phyloP scores from a whole-genome alignment of 2,888 invertebrate species.

The Diadegma fenestrale region DNA sequence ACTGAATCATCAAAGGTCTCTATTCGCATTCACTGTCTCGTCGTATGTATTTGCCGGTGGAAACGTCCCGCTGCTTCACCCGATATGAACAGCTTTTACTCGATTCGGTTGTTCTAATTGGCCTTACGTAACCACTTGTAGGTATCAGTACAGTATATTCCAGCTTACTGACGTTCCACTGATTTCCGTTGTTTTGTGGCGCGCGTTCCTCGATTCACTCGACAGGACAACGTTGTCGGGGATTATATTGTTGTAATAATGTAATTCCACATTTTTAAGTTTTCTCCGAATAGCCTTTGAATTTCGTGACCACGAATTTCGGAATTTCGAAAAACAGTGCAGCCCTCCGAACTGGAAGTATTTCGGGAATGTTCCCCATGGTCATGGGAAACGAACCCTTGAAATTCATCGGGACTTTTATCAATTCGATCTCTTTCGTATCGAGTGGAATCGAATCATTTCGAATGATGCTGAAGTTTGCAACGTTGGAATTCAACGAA shows the following conservation, averaged over 20 bases:
- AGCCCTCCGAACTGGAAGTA: neutral
- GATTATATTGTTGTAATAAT: neutral
- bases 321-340: too few species aligned
- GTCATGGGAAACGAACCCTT: neutral
- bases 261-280: neutral
- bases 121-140: constrained; percentile 8
- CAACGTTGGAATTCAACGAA: too few species aligned
- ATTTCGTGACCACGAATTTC: too few species aligned
- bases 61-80: neutral
- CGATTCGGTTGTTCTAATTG: constrained; percentile 4
- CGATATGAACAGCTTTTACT: constrained; percentile 8
- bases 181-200: neutral
- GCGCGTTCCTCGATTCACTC: neutral
- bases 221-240: neutral
- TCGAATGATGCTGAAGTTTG: too few species aligned
- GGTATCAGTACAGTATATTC: neutral
- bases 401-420: too few species aligned
- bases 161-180: neutral
- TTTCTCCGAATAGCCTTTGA: too few species aligned
- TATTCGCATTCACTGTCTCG: constrained; percentile 1
- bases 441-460: too few species aligned
- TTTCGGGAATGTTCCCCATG: neutral
- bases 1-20: constrained; percentile 15
- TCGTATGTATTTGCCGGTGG: neutral
- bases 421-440: too few species aligned